Percentiles rank a stretch among this genome's conserved stretches.
phyloP scores from a whole-genome alignment of 2,113 vertebrate genomes.

The Terrapene triunguis region DNA sequence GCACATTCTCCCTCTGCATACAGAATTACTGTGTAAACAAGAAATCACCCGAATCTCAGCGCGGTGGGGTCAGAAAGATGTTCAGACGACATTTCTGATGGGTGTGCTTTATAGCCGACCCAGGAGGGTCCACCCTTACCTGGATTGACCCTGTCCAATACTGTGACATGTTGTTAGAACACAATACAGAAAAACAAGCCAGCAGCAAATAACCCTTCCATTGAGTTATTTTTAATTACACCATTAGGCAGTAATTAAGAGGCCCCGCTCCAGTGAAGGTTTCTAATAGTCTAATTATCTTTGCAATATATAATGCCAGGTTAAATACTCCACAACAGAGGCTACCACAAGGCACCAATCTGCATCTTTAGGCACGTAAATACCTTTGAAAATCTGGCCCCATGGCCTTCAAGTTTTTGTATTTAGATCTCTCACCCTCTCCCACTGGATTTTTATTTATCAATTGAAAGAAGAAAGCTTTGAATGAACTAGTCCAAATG shows the following conservation, averaged over 20 bases:
- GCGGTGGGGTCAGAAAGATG: not conserved
- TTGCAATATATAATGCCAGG: rapidly evolving
- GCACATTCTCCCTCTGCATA: not conserved
- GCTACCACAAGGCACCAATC: not conserved
- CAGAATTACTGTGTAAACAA: not conserved
- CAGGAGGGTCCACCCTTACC: not conserved
- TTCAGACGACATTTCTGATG: not conserved
- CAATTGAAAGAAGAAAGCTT: not conserved
- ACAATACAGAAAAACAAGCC: not conserved
- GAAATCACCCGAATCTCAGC: not conserved
- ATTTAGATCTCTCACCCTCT: not conserved
- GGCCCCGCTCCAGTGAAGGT: not conserved
- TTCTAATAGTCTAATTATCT: not conserved
- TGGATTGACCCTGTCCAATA: not conserved
- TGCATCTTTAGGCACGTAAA: not conserved
- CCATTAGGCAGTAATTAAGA: not conserved
- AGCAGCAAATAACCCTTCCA: not conserved
- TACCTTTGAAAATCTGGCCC: not conserved
- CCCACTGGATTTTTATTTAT: not conserved
- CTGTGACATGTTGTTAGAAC: not conserved
- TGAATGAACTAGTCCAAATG: not conserved
- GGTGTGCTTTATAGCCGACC: not conserved
- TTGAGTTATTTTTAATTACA: not conserved
- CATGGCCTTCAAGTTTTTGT: not conserved
- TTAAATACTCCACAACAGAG: not conserved